Evolutionary conservation across 2,888 invertebrate genomes (phyloP), one percentile per base, ranked within the genome.

Genomic region (Pseudeuparius sepicola): DNA sequence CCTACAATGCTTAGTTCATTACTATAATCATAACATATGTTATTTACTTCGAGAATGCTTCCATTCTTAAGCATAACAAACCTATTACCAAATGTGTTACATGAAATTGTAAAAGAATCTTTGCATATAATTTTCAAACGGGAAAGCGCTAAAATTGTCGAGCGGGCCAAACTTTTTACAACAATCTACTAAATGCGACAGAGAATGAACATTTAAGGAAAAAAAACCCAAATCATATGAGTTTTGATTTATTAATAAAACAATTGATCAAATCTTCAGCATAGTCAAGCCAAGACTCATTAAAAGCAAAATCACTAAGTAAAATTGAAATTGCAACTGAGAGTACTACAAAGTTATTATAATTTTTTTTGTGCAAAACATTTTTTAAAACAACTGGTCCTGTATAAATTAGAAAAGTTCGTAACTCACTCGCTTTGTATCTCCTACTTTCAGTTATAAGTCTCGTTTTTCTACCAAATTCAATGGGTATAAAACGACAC

Each of bases 361-460:
- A 37, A 20, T 10, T 30, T 20, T 41, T 24, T 37, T 34, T 41
- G 31, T 34, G 18, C 12, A 41, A 35, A 31, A 41, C 30, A 29
- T 35, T 25, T 34, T 40, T 34, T 16, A 34, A 17, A 23, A 40
- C 40, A 12, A 37, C n/a, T n/a, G n/a, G n/a, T n/a, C n/a, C n/a
- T n/a, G 34, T 37, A 34, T 40, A 40, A 14, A 40, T 16, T 12
- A 40, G 29, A 28, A 40, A 40, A 10, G 36, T 40, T 34, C 40
- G 31, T 16, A 37, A 31, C 25, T 40, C 37, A 20, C 20, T 40
- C 10, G 40, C 40, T 36, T 40, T 40, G 20, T 40, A 40, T 34
- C 40, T 40, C 32, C 34, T 40, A 27, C 36, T 29, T 14, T 40
- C 40, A 14, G 37, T 32, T 16, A 34, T 34, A 23, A 15, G 16